Evolutionary conservation across 1,140 invertebrate species (phyloP).

Genomic region (Zaprionus kolodkinae): DNA sequence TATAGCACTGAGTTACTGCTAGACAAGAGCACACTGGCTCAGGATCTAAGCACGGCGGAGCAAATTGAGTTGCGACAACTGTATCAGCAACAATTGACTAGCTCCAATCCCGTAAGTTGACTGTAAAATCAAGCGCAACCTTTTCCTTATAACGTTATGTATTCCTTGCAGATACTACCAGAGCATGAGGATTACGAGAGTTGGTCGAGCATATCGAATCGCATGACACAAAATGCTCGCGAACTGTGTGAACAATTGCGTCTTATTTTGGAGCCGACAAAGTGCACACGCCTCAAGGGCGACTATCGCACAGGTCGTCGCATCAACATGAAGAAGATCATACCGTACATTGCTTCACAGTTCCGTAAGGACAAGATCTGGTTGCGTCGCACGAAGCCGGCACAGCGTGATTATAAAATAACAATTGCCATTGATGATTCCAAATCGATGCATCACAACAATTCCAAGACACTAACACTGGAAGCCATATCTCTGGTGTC

Average conservation of each 20-base stretch:
- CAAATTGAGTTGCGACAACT: conserved; percentile 70
- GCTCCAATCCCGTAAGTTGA: conserved; percentile 59
- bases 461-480: conserved; percentile 95
- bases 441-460: conserved; percentile 95
- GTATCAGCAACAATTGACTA: conserved; percentile 72
- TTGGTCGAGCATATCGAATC: conserved; percentile 79
- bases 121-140: background rate
- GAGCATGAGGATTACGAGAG: conserved; percentile 77
- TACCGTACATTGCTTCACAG: conserved; percentile 99
- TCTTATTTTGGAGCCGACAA: conserved; percentile 97
- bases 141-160: background rate
- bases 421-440: conserved; percentile 99
- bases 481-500: conserved; percentile 97
- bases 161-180: conserved; percentile 48
- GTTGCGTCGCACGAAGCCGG: conserved; percentile 97
- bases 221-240: conserved; percentile 87
- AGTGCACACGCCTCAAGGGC: conserved; percentile 93
- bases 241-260: conserved; percentile 97
- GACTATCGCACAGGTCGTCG: conserved; percentile 98
- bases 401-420: conserved; percentile 98
- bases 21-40: conserved; percentile 58
- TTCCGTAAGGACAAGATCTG: conserved; percentile 99
- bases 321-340: conserved; percentile 99
- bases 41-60: conserved; percentile 67
- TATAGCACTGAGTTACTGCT: conserved; percentile 69